A percentile compares a stretch with the other conserved stretches of the same genome.
These are phyloP conservation scores for cattle (Bos taurus) DNA, from an alignment of 2,113 vertebrate genomes.

Conservation along the genomic window DNA sequence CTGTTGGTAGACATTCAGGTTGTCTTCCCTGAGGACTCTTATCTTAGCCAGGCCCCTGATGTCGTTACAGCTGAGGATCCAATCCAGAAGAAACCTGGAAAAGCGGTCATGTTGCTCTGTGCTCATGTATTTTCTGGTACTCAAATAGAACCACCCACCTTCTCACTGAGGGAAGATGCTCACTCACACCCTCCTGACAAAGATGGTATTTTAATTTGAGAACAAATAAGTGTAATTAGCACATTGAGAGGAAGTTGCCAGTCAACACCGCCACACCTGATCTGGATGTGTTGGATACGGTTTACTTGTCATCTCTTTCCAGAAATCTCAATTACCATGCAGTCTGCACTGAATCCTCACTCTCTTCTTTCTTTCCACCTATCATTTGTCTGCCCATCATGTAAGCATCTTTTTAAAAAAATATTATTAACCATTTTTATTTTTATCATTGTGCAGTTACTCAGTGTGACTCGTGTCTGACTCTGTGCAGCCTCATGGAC, in stretches of 20 bases:
- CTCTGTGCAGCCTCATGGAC: neutral
- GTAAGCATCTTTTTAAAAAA: neutral
- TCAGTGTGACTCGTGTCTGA: neutral
- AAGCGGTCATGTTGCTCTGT: neutral
- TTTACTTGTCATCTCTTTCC: neutral
- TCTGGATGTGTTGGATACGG: neutral
- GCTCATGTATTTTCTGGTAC: neutral
- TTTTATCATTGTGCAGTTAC: neutral
- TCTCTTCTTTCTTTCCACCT: neutral
- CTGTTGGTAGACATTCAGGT: neutral
- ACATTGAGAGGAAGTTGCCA: constrained; percentile 9
- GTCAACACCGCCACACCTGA: neutral
- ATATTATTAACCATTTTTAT: neutral
- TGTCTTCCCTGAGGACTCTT: neutral
- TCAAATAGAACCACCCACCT: neutral
- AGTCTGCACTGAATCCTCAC: neutral
- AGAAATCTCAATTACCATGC: neutral
- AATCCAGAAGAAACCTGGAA: neutral
- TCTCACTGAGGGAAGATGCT: neutral
- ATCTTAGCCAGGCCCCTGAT: neutral
- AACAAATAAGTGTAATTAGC: constrained; percentile 43
- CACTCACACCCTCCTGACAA: neutral
- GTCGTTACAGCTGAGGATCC: neutral
- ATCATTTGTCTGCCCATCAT: neutral
- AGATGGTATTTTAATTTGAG: constrained; percentile 26